Conservation (phyloP, 2,113 vertebrate species). For the Miniopterus natalensis region DNA sequence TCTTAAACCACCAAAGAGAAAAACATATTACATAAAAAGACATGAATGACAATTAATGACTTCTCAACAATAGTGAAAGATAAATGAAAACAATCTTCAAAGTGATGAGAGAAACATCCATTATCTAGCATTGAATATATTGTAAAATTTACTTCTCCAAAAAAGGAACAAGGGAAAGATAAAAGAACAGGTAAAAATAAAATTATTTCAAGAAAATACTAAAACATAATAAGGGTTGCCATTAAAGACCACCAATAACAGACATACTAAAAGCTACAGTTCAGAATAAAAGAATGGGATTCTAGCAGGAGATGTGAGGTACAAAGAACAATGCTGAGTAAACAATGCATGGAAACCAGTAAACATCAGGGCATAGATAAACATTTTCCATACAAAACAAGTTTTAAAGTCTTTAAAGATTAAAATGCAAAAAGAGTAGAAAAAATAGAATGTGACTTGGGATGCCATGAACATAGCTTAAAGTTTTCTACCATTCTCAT, state of each 20-base stretch:
- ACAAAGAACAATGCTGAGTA: neutral
- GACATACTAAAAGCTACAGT: neutral
- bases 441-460: neutral
- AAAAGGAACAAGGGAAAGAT: neutral
- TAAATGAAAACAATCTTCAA: neutral
- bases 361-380: neutral
- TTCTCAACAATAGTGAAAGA: neutral
- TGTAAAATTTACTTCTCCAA: neutral
- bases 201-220: neutral
- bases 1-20: neutral
- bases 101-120: neutral
- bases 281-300: neutral
- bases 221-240: neutral
- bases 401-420: neutral
- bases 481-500: neutral
- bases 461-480: neutral
- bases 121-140: neutral
- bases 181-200: neutral
- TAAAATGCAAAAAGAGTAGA: neutral
- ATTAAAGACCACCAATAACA: neutral
- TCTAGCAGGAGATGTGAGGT: too few species aligned
- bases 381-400: neutral
- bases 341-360: neutral
- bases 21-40: neutral
- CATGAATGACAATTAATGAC: neutral